Evolutionary conservation across 2,888 invertebrate genomes (phyloP).

Genomic region (Electrophaes corylata): DNA sequence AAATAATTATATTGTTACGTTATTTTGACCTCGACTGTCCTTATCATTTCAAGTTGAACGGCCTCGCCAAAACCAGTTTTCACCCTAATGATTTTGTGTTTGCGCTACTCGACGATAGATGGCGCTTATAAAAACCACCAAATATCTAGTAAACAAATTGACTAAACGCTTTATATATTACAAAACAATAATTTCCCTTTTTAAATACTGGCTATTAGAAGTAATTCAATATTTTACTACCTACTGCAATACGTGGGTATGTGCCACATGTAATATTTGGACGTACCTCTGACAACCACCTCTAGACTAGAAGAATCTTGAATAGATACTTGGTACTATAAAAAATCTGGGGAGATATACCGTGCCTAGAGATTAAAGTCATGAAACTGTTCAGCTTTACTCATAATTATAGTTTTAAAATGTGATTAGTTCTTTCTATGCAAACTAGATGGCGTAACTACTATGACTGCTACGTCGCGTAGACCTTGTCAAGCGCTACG

Average conservation of each 20-base stretch:
- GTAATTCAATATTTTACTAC: not conserved
- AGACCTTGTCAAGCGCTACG: conserved; percentile 2
- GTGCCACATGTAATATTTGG: too few species aligned
- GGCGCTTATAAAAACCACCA: conserved; percentile 41
- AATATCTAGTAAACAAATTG: not conserved
- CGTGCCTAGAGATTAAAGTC: too few species aligned
- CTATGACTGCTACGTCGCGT: conserved; percentile 15
- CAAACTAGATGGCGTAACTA: conserved; percentile 25
- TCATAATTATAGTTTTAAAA: too few species aligned
- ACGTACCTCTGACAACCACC: too few species aligned
- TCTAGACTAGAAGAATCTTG: too few species aligned
- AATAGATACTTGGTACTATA: too few species aligned
- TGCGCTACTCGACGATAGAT: conserved; percentile 60
- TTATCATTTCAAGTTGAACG: conserved; percentile 9
- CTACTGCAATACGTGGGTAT: too few species aligned
- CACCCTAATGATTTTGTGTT: not conserved
- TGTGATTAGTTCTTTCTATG: conserved; percentile 9
- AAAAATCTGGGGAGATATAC: too few species aligned
- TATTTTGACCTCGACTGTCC: conserved; percentile 9
- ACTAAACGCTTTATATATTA: too few species aligned
- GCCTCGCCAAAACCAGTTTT: conserved; percentile 7
- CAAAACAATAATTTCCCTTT: not conserved
- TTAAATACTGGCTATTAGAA: not conserved
- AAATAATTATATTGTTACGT: not conserved
- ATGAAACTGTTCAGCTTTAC: too few species aligned